These are phyloP conservation scores for Lithobates sylvaticus DNA, from an alignment of 2,797 vertebrate species.

Conservation along the genomic window DNA sequence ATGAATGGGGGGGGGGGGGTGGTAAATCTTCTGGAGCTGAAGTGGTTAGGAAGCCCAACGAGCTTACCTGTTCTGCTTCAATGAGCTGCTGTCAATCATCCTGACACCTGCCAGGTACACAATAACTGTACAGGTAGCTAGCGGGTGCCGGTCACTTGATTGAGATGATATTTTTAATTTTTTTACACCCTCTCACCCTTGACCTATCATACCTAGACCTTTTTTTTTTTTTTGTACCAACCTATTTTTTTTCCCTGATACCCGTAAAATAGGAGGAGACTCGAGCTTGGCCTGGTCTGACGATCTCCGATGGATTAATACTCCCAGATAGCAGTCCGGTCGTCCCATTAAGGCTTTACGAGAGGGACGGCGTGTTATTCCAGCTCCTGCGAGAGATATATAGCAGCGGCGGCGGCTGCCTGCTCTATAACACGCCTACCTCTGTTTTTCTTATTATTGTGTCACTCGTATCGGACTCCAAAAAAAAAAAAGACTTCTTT, in stretches of 20 bases:
- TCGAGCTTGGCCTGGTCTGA: background rate
- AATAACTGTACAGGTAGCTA: too few species aligned
- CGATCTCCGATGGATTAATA: constrained; percentile 11
- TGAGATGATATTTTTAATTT: too few species aligned
- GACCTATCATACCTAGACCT: too few species aligned
- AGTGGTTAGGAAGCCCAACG: too few species aligned
- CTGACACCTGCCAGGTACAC: too few species aligned
- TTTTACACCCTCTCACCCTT: too few species aligned
- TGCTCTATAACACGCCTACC: background rate
- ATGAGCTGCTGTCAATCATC: too few species aligned
- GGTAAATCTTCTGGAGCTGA: too few species aligned
- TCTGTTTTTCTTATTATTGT: constrained; percentile 10
- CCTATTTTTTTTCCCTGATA: background rate
- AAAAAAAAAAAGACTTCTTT: background rate
- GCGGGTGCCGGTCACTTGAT: too few species aligned
- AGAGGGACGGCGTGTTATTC: constrained; percentile 11
- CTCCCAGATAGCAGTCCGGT: background rate
- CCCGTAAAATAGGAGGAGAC: background rate
- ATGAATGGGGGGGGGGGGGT: too few species aligned
- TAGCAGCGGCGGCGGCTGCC: background rate
- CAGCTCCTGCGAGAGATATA: background rate
- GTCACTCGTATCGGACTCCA: constrained; percentile 1
- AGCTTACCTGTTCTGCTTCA: too few species aligned
- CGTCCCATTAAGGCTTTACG: constrained; percentile 13
- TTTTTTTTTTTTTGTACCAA: background rate